These are phyloP conservation scores for Callocephalon fimbriatum DNA, from an alignment of 2,113 vertebrate genomes.

Conservation along the genomic window DNA sequence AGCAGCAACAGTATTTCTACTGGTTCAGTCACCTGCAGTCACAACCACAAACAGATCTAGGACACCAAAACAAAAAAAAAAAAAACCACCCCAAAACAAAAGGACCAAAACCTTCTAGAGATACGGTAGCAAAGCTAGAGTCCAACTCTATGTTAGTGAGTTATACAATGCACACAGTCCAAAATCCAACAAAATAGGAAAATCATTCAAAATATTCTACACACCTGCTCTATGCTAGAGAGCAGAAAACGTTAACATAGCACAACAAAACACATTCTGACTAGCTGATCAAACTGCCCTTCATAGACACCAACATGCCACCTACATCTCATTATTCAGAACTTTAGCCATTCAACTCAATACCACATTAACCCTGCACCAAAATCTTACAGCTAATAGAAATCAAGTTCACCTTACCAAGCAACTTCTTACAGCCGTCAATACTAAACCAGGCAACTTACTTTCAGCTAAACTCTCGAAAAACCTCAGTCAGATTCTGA, in stretches of 20 bases:
- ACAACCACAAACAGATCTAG: background rate
- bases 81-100: background rate
- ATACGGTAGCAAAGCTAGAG: slow-evolving; percentile 18
- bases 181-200: background rate
- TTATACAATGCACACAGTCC: slow-evolving; percentile 29
- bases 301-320: background rate
- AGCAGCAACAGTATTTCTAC: background rate
- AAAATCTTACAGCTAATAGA: background rate
- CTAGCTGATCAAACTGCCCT: background rate
- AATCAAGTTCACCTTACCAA: background rate
- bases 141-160: slow-evolving; percentile 48
- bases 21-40: background rate
- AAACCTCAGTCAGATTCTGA: background rate
- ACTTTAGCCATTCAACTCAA: slow-evolving; percentile 2
- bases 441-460: background rate
- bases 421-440: background rate
- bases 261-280: background rate
- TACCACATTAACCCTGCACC: background rate
- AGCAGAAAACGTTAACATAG: background rate
- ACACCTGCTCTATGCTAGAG: background rate
- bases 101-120: background rate
- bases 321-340: background rate
- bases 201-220: background rate
- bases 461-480: background rate
- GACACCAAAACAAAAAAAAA: background rate